phyloP scores from a whole-genome alignment of 2,797 vertebrate species.

The Sarcoramphus papa region DNA sequence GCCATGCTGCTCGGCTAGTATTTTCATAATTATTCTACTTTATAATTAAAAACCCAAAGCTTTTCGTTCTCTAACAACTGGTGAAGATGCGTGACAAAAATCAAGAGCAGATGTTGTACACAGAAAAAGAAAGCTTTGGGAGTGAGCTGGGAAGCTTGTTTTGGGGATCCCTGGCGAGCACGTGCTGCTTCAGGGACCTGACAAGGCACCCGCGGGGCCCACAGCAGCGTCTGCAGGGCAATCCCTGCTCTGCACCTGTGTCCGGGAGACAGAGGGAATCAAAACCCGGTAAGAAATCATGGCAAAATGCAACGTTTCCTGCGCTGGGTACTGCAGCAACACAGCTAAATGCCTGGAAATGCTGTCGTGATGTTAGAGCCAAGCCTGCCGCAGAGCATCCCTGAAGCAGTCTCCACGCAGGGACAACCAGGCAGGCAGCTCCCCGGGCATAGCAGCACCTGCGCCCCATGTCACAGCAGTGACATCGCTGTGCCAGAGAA shows the following conservation, averaged over 20 bases:
- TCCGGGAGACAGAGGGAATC: not conserved
- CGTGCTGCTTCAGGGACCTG: not conserved
- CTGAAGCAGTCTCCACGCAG: not conserved
- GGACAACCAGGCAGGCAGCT: not conserved
- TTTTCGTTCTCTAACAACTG: not conserved
- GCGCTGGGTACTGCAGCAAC: not conserved
- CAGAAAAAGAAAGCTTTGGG: not conserved
- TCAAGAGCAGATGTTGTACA: not conserved
- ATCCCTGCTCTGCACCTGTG: not conserved
- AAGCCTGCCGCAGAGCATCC: not conserved
- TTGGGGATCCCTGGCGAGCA: not conserved
- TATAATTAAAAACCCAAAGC: not conserved
- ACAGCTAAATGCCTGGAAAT: not conserved
- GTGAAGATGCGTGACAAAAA: not conserved
- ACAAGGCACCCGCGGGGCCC: not conserved
- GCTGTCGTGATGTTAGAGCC: not conserved
- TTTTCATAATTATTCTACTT: not conserved
- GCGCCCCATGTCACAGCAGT: not conserved
- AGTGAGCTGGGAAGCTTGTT: not conserved
- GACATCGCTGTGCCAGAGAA: not conserved
- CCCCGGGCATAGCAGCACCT: not conserved
- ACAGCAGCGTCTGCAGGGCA: fast-evolving
- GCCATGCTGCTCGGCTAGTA: not conserved
- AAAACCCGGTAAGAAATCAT: not conserved
- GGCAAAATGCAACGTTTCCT: not conserved